Evolutionary conservation across 2,797 vertebrate species (phyloP).

Genomic region (Rhodeus uyekii): DNA sequence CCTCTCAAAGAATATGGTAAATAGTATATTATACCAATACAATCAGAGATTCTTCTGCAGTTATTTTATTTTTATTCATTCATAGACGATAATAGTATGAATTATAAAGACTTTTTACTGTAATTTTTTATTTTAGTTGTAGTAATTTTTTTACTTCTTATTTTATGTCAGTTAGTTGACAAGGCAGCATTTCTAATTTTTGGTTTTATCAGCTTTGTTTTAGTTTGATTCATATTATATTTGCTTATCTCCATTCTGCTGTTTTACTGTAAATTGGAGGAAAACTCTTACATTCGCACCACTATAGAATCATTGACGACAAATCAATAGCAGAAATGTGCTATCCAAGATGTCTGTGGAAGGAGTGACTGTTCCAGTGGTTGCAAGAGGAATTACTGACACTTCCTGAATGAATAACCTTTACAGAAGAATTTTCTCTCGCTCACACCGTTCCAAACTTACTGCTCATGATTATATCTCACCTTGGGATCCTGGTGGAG

Average conservation of each 20-base stretch:
- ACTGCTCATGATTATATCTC: slow-evolving; percentile 14
- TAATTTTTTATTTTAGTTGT: background rate
- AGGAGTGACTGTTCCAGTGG: slow-evolving; percentile 57
- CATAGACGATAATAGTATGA: background rate
- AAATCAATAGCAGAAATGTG: background rate
- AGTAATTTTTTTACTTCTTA: too few species aligned
- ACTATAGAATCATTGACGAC: background rate
- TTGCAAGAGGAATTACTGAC: slow-evolving; percentile 34
- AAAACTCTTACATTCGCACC: background rate
- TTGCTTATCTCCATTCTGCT: background rate
- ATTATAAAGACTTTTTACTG: background rate
- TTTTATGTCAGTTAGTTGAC: background rate
- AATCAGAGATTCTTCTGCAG: background rate
- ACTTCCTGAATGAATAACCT: background rate
- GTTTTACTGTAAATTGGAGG: background rate
- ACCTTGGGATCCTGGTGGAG: background rate
- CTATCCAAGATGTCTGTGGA: slow-evolving; percentile 59
- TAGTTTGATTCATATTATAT: background rate
- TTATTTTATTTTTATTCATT: background rate
- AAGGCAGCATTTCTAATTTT: background rate
- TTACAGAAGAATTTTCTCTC: slow-evolving; percentile 2
- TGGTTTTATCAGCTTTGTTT: background rate
- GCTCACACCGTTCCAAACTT: background rate
- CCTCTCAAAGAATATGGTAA: slow-evolving; percentile 1
- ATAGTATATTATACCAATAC: slow-evolving; percentile 3